A percentile compares a stretch with the other conserved stretches of the same genome.
Conservation (phyloP, 2,797 vertebrate genomes). For the Leptoclinus maculatus region DNA sequence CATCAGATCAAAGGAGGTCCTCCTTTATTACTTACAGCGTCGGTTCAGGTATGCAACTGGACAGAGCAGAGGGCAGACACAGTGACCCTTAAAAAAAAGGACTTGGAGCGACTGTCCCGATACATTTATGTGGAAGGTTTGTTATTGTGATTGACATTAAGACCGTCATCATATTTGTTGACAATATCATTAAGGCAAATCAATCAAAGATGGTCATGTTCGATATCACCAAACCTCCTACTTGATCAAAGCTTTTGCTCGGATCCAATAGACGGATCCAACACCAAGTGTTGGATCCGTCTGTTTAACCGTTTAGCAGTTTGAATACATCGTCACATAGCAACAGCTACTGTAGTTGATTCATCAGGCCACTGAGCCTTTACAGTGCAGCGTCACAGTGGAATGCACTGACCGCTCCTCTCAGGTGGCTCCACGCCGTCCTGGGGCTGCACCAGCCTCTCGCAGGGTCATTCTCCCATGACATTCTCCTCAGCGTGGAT, state of each 20-base stretch:
- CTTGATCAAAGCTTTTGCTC: background rate
- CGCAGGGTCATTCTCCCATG: conserved; percentile 75
- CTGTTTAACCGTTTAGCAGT: background rate
- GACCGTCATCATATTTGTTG: background rate
- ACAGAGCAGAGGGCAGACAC: conserved; percentile 68
- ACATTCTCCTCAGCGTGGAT: conserved; percentile 57
- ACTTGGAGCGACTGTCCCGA: conserved; percentile 10
- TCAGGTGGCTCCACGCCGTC: conserved; percentile 65
- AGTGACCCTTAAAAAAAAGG: conserved; percentile 65
- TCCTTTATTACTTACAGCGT: conserved; percentile 80
- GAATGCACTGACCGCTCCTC: conserved; percentile 70
- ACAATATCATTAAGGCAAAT: background rate
- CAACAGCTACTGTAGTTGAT: background rate
- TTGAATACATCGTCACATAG: background rate
- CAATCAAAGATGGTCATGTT: background rate
- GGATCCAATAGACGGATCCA: background rate
- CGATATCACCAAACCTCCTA: background rate
- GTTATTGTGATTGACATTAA: background rate
- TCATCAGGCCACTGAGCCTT: conserved; percentile 17
- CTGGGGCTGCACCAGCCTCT: conserved; percentile 55
- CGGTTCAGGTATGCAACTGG: conserved; percentile 80
- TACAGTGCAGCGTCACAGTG: conserved; percentile 32
- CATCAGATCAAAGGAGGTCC: conserved; percentile 82
- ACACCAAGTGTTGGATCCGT: background rate
- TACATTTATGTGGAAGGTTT: background rate